Evolutionary conservation across 2,113 vertebrate species (phyloP), one percentile per base, ranked within the genome.

Genomic region (Rhinichthys klamathensis): DNA sequence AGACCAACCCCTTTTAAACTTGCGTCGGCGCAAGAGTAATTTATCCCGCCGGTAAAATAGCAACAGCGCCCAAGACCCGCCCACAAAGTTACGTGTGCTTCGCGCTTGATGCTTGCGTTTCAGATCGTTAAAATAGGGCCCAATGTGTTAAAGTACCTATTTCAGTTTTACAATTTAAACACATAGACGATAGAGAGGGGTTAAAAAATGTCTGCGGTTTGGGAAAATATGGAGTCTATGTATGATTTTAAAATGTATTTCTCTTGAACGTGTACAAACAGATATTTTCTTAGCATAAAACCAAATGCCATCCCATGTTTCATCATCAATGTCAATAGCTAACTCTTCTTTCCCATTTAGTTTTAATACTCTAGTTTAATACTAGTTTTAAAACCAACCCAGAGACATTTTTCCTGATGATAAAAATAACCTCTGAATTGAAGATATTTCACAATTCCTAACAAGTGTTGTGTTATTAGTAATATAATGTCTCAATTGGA

Each of bases 221-320:
- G 7, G 56, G 23, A 8, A 60, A 60, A 60, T 60, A 60, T n/a
- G 23, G 56, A 60, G 21, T 60, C 21, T n/a, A 10, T 61, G 1
- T 61, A 11, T 61, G 58, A 7, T 41, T 41, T 41, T 41, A 41
- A 41, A 41, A 7, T 8, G 38, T 7, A 8, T 41, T 41, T 41
- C 6, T 41, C 38, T 41, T 7, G 1, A 7, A 1, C 38, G 7
- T 41, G 38, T 38, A 38, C 7, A 41, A 41, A 41, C 6, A 38
- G 35, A 38, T 41, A 41, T 41, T 41, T 41, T 41, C 38, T 41
- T 41, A 8, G 27, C 65, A 67, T 35, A 18, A 67, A 30, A 67
- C 65, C 65, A 69, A 69, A 69, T 69, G 15, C 35, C 65, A 35
- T 32, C 6, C 65, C 65, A 69, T 69, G 30, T 35, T 69, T 69